Percentiles rank a stretch among this genome's conserved stretches.
Conservation (phyloP, 2,113 vertebrate species). For the Chloropsis cyanopogon region DNA sequence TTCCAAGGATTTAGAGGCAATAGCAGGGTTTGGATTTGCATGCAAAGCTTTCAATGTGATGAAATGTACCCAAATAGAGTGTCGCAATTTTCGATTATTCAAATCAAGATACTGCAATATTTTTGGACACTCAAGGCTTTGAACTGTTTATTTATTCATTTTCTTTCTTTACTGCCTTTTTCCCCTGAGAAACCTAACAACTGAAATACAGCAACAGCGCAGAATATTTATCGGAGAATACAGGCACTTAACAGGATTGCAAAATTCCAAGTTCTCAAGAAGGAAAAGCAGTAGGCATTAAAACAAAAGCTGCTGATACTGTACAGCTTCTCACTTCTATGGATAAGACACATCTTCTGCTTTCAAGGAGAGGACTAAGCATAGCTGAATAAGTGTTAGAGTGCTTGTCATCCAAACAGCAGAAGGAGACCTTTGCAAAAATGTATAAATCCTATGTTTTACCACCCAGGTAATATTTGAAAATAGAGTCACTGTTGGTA, state of each 20-base stretch:
- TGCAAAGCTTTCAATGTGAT: slow-evolving; percentile 2
- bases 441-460: not conserved
- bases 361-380: slow-evolving; percentile 3
- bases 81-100: slow-evolving; percentile 49
- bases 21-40: slow-evolving; percentile 5
- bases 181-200: slow-evolving; percentile 64
- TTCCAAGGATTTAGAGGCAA: not conserved
- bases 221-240: slow-evolving; percentile 33
- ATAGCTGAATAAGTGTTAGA: not conserved
- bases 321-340: not conserved
- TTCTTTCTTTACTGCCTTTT: slow-evolving; percentile 50
- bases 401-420: not conserved
- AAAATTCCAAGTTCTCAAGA: slow-evolving; percentile 24
- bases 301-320: not conserved
- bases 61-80: slow-evolving; percentile 58
- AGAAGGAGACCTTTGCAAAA: not conserved
- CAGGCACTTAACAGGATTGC: slow-evolving; percentile 35
- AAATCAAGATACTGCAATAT: slow-evolving; percentile 52
- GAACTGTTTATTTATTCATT: slow-evolving; percentile 69
- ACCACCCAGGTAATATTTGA: not conserved
- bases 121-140: slow-evolving; percentile 50
- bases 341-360: not conserved
- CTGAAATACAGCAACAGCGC: slow-evolving; percentile 20
- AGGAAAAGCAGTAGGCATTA: not conserved
- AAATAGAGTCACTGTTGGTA: not conserved